Evolutionary conservation across 2,113 vertebrate genomes (phyloP), one percentile per base, ranked within the genome.

Genomic region (Oncorhynchus kisutch): DNA sequence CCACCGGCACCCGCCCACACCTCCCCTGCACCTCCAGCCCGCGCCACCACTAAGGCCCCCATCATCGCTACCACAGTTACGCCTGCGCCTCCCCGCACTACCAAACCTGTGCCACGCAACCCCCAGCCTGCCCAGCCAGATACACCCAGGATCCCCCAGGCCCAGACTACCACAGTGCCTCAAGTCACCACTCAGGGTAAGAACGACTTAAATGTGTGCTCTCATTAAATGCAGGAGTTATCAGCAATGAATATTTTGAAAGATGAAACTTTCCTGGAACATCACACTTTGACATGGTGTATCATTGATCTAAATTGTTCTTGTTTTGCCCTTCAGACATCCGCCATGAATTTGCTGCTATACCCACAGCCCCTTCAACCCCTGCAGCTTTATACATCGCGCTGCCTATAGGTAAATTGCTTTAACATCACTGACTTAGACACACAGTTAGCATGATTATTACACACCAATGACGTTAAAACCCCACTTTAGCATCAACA

Each of bases 331-430:
- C 72, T 39, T 24, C 62, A 88, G 76, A 77, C 76, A 64, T 48
- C 6, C 74, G 0, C 16, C 78, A 70, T 5, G 70, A 9, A 0
- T 13, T 81, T 5, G 76, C 76, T 0, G 74, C 54, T 24, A 31
- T 74, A 27, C 87, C 79, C 0, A 29, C 81, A 11, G 75, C 57
- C 67, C 84, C 86, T 1, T 31, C 70, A 14, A 49, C 87, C 1
- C 73, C 78, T 5, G 60, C 83, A 0, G 90, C 88, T 0, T 77
- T 97, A 39, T 93, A 92, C 51, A 77, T 95, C 0, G 66, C 92
- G 27, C 66, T 97, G 8, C 94, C 95, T 20, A 67, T 96, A 0
- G 95, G 96, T 97, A 81, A 93, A 94, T 90, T 6, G n/a, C 16
- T 48, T 8, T 9, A 0, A 16, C 54, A 13, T 12, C 8, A 27